Conservation (phyloP, 1,140 invertebrate species). For the Bombus difficillimus region DNA sequence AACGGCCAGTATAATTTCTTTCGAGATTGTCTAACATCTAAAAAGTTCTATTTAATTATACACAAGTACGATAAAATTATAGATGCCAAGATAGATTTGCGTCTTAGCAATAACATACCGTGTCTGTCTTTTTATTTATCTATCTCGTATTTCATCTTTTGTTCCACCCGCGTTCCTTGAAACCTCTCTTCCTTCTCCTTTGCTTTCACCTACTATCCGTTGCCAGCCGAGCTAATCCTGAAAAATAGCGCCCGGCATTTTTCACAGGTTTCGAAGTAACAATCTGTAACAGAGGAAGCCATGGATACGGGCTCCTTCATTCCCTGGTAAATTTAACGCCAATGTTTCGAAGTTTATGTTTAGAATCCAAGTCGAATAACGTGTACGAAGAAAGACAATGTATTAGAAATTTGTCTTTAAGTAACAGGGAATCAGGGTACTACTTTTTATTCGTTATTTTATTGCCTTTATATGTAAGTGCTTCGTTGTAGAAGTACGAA, state of each 20-base stretch:
- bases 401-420: neutral
- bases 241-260: constrained; percentile 75
- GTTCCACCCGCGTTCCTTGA: neutral
- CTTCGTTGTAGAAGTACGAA: neutral
- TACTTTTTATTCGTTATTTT: no score
- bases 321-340: neutral
- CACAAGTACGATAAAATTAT: constrained; percentile 6
- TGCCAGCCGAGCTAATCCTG: constrained; percentile 72
- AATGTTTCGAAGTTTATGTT: neutral
- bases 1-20: neutral
- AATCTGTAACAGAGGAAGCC: constrained; percentile 61
- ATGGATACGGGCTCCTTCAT: constrained; percentile 7
- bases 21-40: neutral
- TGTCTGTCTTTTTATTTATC: constrained; percentile 36
- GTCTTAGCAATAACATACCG: constrained; percentile 10
- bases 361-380: neutral
- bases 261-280: constrained; percentile 74
- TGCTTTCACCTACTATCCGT: constrained; percentile 28
- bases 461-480: no score
- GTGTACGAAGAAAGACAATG: neutral
- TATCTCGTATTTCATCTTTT: constrained; percentile 36
- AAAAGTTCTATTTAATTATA: neutral
- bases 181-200: constrained; percentile 15
- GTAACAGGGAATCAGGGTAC: neutral
- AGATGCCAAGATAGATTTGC: neutral